Conservation (phyloP, 2,797 vertebrate species). For the Anguilla obscura region DNA sequence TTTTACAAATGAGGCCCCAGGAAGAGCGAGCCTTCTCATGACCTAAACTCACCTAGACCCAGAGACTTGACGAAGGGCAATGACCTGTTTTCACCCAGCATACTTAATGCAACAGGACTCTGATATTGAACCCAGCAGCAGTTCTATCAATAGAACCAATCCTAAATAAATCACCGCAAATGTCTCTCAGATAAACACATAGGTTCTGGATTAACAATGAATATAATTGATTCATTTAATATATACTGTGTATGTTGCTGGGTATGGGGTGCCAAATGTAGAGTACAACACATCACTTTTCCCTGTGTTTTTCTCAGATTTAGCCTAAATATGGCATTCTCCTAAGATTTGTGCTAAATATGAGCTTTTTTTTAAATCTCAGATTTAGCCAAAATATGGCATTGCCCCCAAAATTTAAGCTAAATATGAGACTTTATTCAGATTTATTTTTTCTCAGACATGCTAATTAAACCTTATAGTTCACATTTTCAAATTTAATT, state of each 20-base stretch:
- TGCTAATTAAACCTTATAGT: too few relatives aligned
- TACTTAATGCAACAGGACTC: neutral
- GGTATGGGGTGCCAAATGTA: too few relatives aligned
- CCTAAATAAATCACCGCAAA: neutral
- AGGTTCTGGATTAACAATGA: neutral
- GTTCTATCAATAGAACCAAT: neutral
- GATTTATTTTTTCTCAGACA: too few relatives aligned
- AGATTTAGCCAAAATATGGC: too few relatives aligned
- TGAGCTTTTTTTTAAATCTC: too few relatives aligned
- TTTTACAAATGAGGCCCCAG: neutral
- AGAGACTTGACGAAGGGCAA: neutral
- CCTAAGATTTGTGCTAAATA: too few relatives aligned
- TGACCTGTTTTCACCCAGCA: neutral
- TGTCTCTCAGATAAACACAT: neutral
- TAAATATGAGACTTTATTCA: too few relatives aligned
- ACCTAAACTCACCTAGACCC: neutral
- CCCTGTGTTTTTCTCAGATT: too few relatives aligned
- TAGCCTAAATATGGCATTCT: too few relatives aligned
- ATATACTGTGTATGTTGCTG: neutral
- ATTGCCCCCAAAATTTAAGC: too few relatives aligned
- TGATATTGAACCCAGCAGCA: neutral
- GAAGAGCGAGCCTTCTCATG: neutral
- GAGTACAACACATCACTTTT: too few relatives aligned
- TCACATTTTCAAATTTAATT: too few relatives aligned
- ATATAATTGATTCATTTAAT: neutral